Conservation (phyloP, 2,797 vertebrate genomes). For the Novumbra hubbsi region DNA sequence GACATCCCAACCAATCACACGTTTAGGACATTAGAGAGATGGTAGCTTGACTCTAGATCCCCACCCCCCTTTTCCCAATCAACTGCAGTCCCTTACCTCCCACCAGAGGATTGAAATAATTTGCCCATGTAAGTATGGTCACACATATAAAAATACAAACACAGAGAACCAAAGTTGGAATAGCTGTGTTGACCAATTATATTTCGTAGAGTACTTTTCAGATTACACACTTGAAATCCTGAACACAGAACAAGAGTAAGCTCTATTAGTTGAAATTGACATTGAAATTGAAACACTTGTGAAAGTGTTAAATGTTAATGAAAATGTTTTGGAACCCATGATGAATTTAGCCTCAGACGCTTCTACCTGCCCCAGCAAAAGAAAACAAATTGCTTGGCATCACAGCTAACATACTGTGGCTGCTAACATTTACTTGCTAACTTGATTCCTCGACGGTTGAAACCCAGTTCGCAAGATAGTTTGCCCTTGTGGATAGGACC, state of each 20-base stretch:
- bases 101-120: slow-evolving; percentile 10
- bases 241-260: neutral
- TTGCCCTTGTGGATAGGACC: no score
- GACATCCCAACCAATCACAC: slow-evolving; percentile 57
- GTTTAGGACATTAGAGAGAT: slow-evolving; percentile 53
- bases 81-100: slow-evolving; percentile 13
- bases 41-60: slow-evolving; percentile 49
- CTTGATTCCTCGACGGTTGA: no score
- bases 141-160: neutral
- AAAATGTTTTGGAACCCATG: no score
- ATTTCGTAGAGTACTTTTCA: neutral
- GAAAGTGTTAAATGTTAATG: no score
- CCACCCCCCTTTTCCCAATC: slow-evolving; percentile 24
- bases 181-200: neutral
- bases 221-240: neutral
- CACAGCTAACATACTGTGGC: no score
- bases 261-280: neutral
- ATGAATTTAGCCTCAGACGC: no score
- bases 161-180: neutral
- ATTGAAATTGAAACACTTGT: no score
- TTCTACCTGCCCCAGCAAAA: no score
- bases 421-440: no score
- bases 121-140: neutral
- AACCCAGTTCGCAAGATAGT: no score
- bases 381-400: no score